Conservation (phyloP, 1,140 invertebrate species). For the Teleogryllus occipitalis region DNA sequence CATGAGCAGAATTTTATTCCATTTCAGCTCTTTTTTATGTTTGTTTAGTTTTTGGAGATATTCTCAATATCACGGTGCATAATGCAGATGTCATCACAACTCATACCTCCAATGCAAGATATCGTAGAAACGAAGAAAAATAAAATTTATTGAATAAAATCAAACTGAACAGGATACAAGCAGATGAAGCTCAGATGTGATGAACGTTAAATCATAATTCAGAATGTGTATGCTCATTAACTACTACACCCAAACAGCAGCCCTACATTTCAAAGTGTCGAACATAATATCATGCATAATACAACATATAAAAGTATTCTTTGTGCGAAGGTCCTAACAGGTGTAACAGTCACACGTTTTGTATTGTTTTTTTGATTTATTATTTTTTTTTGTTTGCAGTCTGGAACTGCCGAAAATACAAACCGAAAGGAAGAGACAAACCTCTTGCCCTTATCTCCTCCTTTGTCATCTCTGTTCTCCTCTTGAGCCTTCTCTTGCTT, state of each 20-base stretch:
- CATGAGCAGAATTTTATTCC: not conserved
- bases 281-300: not conserved
- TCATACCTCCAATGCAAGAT: not conserved
- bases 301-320: not conserved
- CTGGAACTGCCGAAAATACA: slow-evolving; percentile 13
- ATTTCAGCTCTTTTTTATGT: not conserved
- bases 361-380: not conserved
- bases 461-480: slow-evolving; percentile 33
- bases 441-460: slow-evolving; percentile 30
- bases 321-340: not conserved
- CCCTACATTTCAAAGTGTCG: not conserved
- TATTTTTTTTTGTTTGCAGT: not conserved
- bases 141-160: not conserved
- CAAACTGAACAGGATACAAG: not conserved
- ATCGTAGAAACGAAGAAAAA: not conserved
- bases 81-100: not conserved
- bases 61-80: not conserved
- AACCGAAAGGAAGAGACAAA: slow-evolving; percentile 23
- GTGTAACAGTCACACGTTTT: not conserved
- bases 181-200: not conserved
- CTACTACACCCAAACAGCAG: not conserved
- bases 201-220: not conserved
- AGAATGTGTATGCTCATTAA: not conserved
- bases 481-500: slow-evolving; percentile 37
- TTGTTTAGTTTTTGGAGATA: not conserved